Percentiles rank a stretch among this genome's conserved stretches.
Evolutionary conservation across 2,113 vertebrate species (phyloP).

Genomic region (Caranx melampygus): DNA sequence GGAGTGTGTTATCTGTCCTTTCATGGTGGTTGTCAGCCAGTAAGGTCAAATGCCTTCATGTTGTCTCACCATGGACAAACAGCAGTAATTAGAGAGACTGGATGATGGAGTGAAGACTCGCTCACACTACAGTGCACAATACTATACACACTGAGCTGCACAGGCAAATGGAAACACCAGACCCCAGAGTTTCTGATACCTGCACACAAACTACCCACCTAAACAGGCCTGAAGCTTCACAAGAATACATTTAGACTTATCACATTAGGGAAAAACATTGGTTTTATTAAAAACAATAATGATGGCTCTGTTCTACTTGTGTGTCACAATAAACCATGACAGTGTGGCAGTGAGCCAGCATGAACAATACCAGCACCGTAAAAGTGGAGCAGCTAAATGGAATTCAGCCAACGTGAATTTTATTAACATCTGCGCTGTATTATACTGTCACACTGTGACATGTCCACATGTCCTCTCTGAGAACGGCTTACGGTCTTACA

Average conservation of each 20-base stretch:
- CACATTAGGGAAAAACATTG: too few relatives aligned
- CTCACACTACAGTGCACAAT: slow-evolving; percentile 13
- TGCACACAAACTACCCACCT: too few relatives aligned
- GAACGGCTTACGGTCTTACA: background rate
- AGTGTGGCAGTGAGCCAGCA: background rate
- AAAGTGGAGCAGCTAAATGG: background rate
- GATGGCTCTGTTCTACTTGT: background rate
- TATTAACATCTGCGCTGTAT: background rate
- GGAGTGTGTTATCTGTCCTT: slow-evolving; percentile 61
- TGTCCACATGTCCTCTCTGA: too few relatives aligned
- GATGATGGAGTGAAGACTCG: slow-evolving; percentile 22
- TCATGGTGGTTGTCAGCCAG: slow-evolving; percentile 55
- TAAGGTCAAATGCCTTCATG: slow-evolving; percentile 78
- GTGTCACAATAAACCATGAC: background rate
- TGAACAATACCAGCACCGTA: background rate
- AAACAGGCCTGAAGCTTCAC: background rate
- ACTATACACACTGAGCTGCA: slow-evolving; percentile 30
- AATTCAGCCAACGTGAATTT: background rate
- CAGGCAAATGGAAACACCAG: background rate
- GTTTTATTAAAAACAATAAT: background rate
- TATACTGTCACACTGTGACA: background rate
- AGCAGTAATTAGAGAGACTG: slow-evolving; percentile 85
- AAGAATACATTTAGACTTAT: too few relatives aligned
- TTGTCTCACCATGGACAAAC: slow-evolving; percentile 92
- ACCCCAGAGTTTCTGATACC: background rate